Percentiles rank a stretch among this genome's conserved stretches.
These are phyloP conservation scores for Leptura quadrifasciata DNA, from an alignment of 2,888 invertebrate species.

Conservation along the genomic window DNA sequence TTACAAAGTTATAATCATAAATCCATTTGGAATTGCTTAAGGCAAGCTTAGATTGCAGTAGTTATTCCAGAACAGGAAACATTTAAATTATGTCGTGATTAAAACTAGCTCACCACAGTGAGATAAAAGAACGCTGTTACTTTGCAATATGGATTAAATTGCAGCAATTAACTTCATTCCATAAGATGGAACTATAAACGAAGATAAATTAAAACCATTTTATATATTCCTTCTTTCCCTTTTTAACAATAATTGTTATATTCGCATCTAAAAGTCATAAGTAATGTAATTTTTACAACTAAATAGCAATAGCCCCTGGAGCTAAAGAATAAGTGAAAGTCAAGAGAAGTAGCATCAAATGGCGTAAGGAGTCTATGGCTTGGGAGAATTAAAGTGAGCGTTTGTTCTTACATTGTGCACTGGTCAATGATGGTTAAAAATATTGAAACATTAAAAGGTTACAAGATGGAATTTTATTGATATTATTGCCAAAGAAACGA, in stretches of 20 bases:
- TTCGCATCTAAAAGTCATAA: not conserved
- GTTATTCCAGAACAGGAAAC: not conserved
- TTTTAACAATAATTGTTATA: not conserved
- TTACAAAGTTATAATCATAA: too few relatives aligned
- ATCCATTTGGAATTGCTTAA: not conserved
- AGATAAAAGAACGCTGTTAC: not conserved
- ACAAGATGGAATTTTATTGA: conserved; percentile 23
- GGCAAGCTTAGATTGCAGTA: not conserved
- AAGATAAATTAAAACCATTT: not conserved
- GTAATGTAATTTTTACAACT: conserved; percentile 50
- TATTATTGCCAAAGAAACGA: conserved; percentile 18
- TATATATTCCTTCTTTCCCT: not conserved
- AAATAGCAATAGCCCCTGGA: conserved; percentile 37
- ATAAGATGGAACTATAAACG: not conserved
- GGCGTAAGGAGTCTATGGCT: conserved; percentile 9
- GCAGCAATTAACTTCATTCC: not conserved
- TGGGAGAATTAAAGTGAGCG: conserved; percentile 30
- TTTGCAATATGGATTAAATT: not conserved
- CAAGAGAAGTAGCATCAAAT: conserved; percentile 20
- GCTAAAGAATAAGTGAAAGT: conserved; percentile 39
- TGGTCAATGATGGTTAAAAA: conserved; percentile 14
- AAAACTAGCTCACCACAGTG: not conserved
- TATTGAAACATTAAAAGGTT: conserved; percentile 25
- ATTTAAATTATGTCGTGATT: not conserved
- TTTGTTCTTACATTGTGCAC: not conserved